These are phyloP conservation scores for Lepidocolaptes lacrymiger DNA, from an alignment of 2,797 vertebrate species.

Conservation along the genomic window DNA sequence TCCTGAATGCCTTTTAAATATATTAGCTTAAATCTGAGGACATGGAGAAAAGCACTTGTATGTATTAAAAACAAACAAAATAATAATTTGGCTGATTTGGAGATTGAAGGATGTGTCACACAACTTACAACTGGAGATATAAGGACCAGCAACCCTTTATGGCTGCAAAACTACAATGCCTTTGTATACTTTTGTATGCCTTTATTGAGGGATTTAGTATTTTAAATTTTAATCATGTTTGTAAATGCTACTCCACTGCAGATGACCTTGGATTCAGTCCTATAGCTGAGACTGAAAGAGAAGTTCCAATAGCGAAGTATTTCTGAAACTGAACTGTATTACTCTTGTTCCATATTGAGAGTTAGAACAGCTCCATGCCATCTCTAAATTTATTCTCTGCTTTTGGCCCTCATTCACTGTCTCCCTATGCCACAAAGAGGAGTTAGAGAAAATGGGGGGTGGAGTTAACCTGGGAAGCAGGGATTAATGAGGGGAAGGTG, in stretches of 20 bases:
- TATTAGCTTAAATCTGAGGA: background rate
- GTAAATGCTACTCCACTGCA: background rate
- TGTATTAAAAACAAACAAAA: background rate
- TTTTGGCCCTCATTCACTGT: background rate
- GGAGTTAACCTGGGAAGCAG: background rate
- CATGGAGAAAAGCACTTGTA: background rate
- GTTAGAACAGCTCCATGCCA: background rate
- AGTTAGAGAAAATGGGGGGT: background rate
- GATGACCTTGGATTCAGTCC: background rate
- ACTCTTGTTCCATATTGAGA: background rate
- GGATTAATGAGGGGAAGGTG: background rate
- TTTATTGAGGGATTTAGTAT: background rate
- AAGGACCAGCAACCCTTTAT: background rate
- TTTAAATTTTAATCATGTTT: background rate
- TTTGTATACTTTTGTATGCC: background rate
- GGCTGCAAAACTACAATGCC: background rate
- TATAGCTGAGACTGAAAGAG: background rate
- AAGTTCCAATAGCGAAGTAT: background rate
- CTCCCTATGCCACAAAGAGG: background rate
- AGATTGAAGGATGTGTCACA: background rate
- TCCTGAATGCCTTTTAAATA: conserved; percentile 20
- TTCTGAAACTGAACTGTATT: background rate
- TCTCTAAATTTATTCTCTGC: background rate
- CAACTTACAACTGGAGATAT: background rate
- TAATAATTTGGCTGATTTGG: background rate